A percentile compares a stretch with the other conserved stretches of the same genome.
Evolutionary conservation across 2,888 invertebrate species (phyloP).

Genomic region (Plutella xylostella): DNA sequence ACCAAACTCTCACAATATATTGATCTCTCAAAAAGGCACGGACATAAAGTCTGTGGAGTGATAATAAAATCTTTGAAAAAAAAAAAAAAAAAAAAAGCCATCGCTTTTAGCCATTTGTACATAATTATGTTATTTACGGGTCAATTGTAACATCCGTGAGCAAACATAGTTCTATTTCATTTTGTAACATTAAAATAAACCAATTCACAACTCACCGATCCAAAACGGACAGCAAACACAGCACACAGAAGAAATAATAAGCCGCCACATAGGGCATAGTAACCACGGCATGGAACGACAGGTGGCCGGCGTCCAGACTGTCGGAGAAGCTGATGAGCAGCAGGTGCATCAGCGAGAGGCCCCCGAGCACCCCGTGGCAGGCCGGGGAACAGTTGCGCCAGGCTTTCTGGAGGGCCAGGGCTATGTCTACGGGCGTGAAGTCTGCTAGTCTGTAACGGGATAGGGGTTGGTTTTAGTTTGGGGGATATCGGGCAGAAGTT

Average conservation of each 20-base stretch:
- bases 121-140: no score
- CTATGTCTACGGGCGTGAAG: slow-evolving; percentile 64
- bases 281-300: slow-evolving; percentile 58
- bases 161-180: no score
- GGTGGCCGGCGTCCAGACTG: slow-evolving; percentile 50
- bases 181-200: no score
- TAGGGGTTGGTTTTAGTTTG: neutral
- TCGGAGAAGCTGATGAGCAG: slow-evolving; percentile 68
- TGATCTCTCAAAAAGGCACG: no score
- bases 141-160: no score
- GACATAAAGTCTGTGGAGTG: no score
- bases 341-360: slow-evolving; percentile 69
- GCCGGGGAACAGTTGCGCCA: slow-evolving; percentile 63
- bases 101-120: no score
- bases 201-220: slow-evolving; percentile 70
- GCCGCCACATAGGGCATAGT: slow-evolving; percentile 64
- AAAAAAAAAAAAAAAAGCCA: no score
- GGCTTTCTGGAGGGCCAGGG: slow-evolving; percentile 56
- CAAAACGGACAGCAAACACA: slow-evolving; percentile 70
- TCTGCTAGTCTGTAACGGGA: slow-evolving; percentile 42
- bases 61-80: no score
- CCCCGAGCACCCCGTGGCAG: slow-evolving; percentile 72
- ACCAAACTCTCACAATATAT: no score
- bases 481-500: no score
- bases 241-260: slow-evolving; percentile 69